These are phyloP conservation scores for Smithornis capensis DNA, from an alignment of 2,113 vertebrate species.

Conservation along the genomic window DNA sequence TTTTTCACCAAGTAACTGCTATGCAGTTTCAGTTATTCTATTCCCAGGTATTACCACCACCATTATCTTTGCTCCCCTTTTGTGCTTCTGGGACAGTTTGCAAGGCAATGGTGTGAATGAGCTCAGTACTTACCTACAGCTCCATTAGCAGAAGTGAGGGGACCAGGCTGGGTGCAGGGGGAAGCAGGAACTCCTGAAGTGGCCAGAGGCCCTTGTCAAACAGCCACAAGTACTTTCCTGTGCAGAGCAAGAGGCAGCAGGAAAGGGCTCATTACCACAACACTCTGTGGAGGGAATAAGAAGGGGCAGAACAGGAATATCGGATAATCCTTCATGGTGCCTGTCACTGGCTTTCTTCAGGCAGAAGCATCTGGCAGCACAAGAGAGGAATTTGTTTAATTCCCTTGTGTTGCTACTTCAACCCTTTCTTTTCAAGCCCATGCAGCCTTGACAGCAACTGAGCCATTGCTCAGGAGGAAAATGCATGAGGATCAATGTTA, in stretches of 20 bases:
- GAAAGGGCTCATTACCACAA: not conserved
- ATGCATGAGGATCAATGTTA: not conserved
- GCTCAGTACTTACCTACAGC: not conserved
- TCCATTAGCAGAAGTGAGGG: not conserved
- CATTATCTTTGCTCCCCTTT: not conserved
- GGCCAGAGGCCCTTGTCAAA: not conserved
- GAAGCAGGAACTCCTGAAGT: not conserved
- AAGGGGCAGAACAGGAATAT: not conserved
- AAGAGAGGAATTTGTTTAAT: not conserved
- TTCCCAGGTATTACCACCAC: not conserved
- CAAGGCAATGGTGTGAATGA: not conserved
- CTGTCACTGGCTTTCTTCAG: not conserved
- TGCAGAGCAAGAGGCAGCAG: not conserved
- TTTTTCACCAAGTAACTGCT: no score
- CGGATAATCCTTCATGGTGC: not conserved
- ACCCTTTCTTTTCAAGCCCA: not conserved
- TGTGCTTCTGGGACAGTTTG: not conserved
- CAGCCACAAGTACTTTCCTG: not conserved
- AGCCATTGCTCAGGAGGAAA: not conserved
- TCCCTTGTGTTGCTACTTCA: not conserved
- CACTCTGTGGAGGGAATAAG: not conserved
- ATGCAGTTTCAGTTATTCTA: not conserved
- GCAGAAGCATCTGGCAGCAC: constrained; percentile 9
- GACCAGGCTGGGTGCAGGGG: not conserved
- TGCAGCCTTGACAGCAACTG: not conserved